Evolutionary conservation across 2,888 invertebrate genomes (phyloP), one percentile per base, ranked within the genome.

Genomic region (Acleris emargana): DNA sequence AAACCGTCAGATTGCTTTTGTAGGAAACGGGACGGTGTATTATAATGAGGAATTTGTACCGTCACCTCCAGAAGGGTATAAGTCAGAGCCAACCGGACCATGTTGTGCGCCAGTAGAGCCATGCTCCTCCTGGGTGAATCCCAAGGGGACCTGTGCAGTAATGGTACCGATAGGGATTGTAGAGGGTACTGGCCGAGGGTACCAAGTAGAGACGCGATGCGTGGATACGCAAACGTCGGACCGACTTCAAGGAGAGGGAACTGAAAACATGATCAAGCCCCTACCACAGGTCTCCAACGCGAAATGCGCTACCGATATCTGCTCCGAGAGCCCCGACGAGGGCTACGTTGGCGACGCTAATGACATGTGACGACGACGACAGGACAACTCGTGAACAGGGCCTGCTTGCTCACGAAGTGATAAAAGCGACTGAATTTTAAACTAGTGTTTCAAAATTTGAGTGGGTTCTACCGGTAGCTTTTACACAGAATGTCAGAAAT

Each of bases 291-390:
- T 89, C 71, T 87, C 90, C 69, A 90, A 88, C 77, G 88, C 87
- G 76, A 93, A 92, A 79, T 89, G 89, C 77, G 93, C 88, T 72
- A 86, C 86, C 73, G 93, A 87, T 84, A 93, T 91, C 74, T 94
- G 88, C 75, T 95, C 96, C 18, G 97, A 97, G 78, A 97, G 97
- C 86, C 97, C 97, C 45, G 97, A 97, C 82, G 97, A 97, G 86
- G 97, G 97, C 18, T 97, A 97, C 84, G 97, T 96, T 62, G 97
- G 97, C 47, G 97, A 97, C 78, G 94, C 95, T 68, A 94, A 94
- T 77, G 95, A 95, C 80, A 95, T 95, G 89, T 95, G 95, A 95
- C 95, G 93, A 80, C 89, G 91, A 75, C 89, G 91, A 73, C 87
- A 83, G 68, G 89, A 91, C 76, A 85, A 82, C 80, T 83, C 87